Evolutionary conservation across 2,113 vertebrate genomes (phyloP).

Genomic region (Tachycineta bicolor): DNA sequence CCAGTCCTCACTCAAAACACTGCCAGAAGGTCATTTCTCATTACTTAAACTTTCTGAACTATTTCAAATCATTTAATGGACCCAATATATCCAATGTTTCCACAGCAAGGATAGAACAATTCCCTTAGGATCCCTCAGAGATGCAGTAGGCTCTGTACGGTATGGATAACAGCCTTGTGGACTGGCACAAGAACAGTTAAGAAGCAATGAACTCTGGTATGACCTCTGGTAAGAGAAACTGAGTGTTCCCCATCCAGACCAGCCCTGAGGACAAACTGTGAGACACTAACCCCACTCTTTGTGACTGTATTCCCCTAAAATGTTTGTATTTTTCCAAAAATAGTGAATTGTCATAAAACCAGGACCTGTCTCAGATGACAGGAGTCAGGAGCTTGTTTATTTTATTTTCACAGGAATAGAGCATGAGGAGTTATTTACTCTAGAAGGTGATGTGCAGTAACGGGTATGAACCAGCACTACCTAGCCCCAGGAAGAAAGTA

Average conservation of each 20-base stretch:
- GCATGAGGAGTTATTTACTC: not conserved
- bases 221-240: not conserved
- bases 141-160: not conserved
- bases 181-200: not conserved
- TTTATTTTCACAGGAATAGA: not conserved
- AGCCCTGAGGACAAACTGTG: not conserved
- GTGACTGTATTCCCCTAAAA: not conserved
- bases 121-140: not conserved
- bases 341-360: not conserved
- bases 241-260: not conserved
- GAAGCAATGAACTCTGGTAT: not conserved
- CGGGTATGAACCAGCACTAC: not conserved
- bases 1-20: not conserved
- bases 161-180: not conserved
- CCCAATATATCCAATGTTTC: not conserved
- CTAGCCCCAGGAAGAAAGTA: constrained; percentile 9
- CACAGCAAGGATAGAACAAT: not conserved
- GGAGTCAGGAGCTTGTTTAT: not conserved
- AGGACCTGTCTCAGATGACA: not conserved
- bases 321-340: not conserved
- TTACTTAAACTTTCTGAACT: constrained; percentile 7
- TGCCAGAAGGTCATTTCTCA: constrained; percentile 3
- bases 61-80: not conserved
- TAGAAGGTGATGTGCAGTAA: not conserved
- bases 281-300: not conserved